phyloP scores from a whole-genome alignment of 92 coral and sea anemone genomes.

The Porites rus region DNA sequence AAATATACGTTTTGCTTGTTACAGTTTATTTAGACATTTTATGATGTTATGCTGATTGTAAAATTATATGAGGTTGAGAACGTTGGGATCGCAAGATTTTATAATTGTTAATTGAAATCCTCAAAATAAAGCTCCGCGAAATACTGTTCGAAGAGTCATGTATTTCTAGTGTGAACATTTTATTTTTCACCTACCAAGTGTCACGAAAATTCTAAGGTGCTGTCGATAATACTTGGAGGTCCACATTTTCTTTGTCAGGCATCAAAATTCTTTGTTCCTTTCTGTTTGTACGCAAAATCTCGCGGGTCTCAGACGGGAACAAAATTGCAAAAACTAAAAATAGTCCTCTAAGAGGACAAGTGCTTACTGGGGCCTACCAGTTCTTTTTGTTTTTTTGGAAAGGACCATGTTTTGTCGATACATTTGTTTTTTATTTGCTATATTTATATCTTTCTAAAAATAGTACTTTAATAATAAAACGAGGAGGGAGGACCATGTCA shows the following conservation, averaged over 20 bases:
- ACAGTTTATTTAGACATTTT: too few species aligned
- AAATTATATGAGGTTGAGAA: neutral
- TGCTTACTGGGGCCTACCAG: conserved; percentile 8
- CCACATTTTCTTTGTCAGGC: too few species aligned
- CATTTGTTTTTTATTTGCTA: neutral
- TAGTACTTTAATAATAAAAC: neutral
- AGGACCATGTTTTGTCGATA: conserved; percentile 5
- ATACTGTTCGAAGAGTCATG: too few species aligned
- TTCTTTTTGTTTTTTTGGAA: conserved; percentile 5
- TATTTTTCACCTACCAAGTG: conserved; percentile 4
- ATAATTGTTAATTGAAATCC: neutral
- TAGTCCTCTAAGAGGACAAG: conserved; percentile 10
- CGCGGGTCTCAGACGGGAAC: neutral
- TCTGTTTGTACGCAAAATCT: too few species aligned
- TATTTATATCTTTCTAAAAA: too few species aligned
- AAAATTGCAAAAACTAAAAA: neutral
- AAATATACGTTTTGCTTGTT: too few species aligned
- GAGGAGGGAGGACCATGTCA: conserved; percentile 8
- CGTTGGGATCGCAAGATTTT: conserved; percentile 2
- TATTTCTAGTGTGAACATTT: neutral
- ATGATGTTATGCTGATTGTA: neutral
- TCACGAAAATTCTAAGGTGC: neutral
- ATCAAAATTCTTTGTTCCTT: too few species aligned
- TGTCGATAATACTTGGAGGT: too few species aligned
- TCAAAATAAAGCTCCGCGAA: neutral